Evolutionary conservation across 2,888 invertebrate species (phyloP), one percentile per base, ranked within the genome.

Genomic region (Hyposoter didymator): DNA sequence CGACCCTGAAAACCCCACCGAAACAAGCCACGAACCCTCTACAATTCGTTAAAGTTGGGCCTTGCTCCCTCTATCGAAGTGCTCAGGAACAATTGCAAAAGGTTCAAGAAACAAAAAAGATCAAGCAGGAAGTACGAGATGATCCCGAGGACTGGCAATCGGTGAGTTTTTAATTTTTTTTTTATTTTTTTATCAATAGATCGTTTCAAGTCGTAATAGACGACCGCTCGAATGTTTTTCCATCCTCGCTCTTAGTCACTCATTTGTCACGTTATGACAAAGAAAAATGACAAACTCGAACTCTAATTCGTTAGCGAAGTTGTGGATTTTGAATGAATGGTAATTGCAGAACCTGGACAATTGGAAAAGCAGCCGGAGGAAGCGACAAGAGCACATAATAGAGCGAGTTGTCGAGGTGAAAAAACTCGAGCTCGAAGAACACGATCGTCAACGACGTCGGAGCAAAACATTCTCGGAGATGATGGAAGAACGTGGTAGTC

Each of bases 401-500:
- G 98, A 98, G 94, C 95, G 98, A 89, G 97, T 97, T 89, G 97
- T 98, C 88, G 98, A 98, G 94, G 97, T 98, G 90, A 97, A 98
- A 91, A 97, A 97, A 94, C 95, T 97, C 93, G 97, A 98, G 94
- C 95, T 96, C 93, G 97, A 97, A 90, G 96, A 97, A 91, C 95
- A 95, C 94, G 96, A 95, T 92, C 95, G 97, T 94, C 94, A 95
- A 89, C 95, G 97, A 90, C 95, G 96, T 91, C 97, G 97, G 95
- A 97, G 96, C 94, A 98, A 98, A 95, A 98, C 98, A 88, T 98
- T 98, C 95, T 97, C 96, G 93, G 98, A 99, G 95, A 98, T 99
- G 97, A 96, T 98, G 95, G 98, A 98, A 94, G 98, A 97, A 94
- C 96, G 97, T 96, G 92, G 92, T 59, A 93, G 88, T 87, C 95